phyloP scores from a whole-genome alignment of 1,140 invertebrate species.

The Triops cancriformis region DNA sequence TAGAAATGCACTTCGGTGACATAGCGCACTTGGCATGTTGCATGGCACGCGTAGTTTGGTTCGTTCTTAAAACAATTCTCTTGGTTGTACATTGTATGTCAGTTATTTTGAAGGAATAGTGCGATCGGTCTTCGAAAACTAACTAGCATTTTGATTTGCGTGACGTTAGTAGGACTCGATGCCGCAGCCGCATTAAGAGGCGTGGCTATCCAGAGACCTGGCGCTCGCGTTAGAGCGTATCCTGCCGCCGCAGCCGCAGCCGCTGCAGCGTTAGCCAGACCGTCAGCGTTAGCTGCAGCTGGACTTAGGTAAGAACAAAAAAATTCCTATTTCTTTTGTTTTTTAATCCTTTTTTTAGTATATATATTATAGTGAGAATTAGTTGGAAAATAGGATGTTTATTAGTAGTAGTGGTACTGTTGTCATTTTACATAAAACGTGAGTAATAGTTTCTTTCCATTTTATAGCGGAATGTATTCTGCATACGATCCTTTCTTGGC shows the following conservation, averaged over 20 bases:
- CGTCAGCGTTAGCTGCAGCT: conserved; percentile 19
- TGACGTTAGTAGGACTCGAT: conserved; percentile 20
- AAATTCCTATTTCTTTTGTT: conserved; percentile 20
- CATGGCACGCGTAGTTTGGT: conserved; percentile 19
- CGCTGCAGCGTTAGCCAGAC: conserved; percentile 49
- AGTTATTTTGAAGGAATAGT: background rate
- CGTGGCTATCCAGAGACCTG: conserved; percentile 58
- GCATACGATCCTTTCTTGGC: conserved; percentile 87
- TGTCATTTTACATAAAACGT: background rate
- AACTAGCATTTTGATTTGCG: conserved; percentile 9
- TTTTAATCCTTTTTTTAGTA: too few species aligned
- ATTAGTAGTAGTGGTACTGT: too few species aligned
- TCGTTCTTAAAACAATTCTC: background rate
- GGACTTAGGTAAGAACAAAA: conserved; percentile 18
- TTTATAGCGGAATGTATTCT: background rate
- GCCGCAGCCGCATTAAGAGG: conserved; percentile 57
- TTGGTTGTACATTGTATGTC: background rate
- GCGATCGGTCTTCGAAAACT: background rate
- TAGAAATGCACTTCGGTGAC: conserved; percentile 32
- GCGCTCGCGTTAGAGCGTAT: conserved; percentile 55
- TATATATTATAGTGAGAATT: too few species aligned
- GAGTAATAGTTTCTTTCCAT: background rate
- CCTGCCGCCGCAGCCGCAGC: conserved; percentile 56
- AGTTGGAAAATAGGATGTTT: too few species aligned
- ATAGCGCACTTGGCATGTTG: conserved; percentile 14